Evolutionary conservation across 2,113 vertebrate genomes (phyloP), one percentile per base, ranked within the genome.

Genomic region (Megaleporinus macrocephalus): DNA sequence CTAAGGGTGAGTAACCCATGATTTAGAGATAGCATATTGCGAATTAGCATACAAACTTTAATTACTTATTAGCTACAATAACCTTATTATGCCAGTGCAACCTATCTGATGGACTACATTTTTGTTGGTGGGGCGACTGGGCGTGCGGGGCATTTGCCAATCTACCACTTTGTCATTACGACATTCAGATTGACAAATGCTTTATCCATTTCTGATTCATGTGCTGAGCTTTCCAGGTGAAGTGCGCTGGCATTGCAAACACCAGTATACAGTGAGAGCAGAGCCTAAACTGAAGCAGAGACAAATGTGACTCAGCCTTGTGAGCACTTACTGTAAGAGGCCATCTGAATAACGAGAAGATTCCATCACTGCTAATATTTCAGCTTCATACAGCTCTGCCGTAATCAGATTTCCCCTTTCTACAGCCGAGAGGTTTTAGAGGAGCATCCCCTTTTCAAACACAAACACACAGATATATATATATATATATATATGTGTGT

Each of bases 351-450:
- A 66, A 44, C 3, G 36, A 24, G 18, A 49, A 47, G 71, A 75
- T 41, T 76, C 62, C 70, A 18, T 70, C 63, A 66, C 24, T 51
- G 30, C 49, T 49, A 36, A 69, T 22, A 30, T 29, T 41, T 71
- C 36, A 73, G 59, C n/a, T 73, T 47, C 22, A 59, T 59, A 57
- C 24, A 24, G 30, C 44, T 57, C 49, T 18, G 1, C 49, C 59
- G 47, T 79, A 57, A 79, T 73, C 53, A 57, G 27, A 79, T 79
- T 75, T 70, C n/a, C 33, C 61, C n/a, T 53, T 18, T 7, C 27
- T 3, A 6, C 63, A 30, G 12, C 53, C 15, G 5, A 70, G 59
- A 61, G 27, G 66, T 29, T 82, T 27, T 74, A 27, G 47, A 24
- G 33, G 20, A 76, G 62, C 30, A 29, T n/a, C 33, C 22, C n/a